phyloP scores from a whole-genome alignment of 1,140 invertebrate species.

The Xylocopa sonorina region DNA sequence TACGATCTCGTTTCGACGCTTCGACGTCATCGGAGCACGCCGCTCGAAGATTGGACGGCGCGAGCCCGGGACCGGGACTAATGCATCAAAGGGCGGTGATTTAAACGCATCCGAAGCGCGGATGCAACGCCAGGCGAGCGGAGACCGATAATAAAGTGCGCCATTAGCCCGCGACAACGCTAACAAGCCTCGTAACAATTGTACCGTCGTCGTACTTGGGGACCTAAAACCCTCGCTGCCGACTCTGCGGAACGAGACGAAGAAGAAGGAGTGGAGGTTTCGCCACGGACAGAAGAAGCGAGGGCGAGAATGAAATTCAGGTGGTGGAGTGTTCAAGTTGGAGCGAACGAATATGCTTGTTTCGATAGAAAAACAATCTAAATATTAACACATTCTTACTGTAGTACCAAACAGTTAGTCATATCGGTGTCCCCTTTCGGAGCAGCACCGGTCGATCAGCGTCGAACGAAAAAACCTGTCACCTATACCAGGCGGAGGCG shows the following conservation, averaged over 20 bases:
- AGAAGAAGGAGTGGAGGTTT: constrained; percentile 38
- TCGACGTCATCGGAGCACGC: constrained; percentile 25
- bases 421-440: no score
- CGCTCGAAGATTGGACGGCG: constrained; percentile 36
- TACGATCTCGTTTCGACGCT: constrained; percentile 23
- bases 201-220: constrained; percentile 76
- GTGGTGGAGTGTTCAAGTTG: no score
- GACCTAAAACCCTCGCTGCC: constrained; percentile 72
- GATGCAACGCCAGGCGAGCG: constrained; percentile 20
- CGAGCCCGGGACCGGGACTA: constrained; percentile 21
- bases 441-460: no score
- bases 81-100: constrained; percentile 52
- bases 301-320: constrained; percentile 44
- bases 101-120: constrained; percentile 34
- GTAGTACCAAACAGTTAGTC: no score
- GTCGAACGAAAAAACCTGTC: background rate
- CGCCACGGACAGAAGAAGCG: constrained; percentile 42
- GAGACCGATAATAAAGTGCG: constrained; percentile 76
- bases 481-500: background rate
- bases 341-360: no score
- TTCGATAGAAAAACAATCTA: no score
- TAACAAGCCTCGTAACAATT: constrained; percentile 80
- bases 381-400: no score
- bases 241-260: constrained; percentile 35
- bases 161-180: constrained; percentile 77